phyloP scores from a whole-genome alignment of 2,113 vertebrate genomes.

The Neogobius melanostomus region DNA sequence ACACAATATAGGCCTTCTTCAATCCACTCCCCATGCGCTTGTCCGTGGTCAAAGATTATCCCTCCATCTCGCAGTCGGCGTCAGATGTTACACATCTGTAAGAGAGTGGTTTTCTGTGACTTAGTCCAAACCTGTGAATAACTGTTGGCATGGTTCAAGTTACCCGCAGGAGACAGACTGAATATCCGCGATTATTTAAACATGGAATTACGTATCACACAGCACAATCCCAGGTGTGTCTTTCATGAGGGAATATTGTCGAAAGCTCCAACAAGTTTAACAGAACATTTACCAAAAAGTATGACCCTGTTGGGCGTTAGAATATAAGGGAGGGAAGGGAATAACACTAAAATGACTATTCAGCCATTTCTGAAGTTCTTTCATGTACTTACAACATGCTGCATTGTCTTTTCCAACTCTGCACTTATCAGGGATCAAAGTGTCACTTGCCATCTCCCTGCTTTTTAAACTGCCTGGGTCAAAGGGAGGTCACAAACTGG shows the following conservation, averaged over 20 bases:
- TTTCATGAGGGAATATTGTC: no score
- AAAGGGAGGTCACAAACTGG: conserved; percentile 46
- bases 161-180: no score
- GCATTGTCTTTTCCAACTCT: not conserved
- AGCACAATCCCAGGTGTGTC: no score
- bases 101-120: not conserved
- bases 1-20: not conserved
- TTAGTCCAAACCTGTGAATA: not conserved
- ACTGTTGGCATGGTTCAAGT: not conserved
- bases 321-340: no score
- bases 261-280: no score
- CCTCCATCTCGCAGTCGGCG: conserved; percentile 20
- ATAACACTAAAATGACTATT: no score
- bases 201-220: no score
- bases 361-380: not conserved
- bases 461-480: conserved; percentile 44
- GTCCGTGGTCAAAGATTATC: conserved; percentile 36
- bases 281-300: no score
- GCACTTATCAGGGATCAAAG: conserved; percentile 29
- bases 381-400: not conserved
- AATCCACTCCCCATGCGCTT: not conserved
- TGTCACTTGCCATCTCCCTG: conserved; percentile 14
- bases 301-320: no score
- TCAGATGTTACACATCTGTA: conserved; percentile 21
- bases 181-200: no score